These are phyloP conservation scores for Smutsia gigantea DNA, from an alignment of 2,797 vertebrate species.

Conservation along the genomic window DNA sequence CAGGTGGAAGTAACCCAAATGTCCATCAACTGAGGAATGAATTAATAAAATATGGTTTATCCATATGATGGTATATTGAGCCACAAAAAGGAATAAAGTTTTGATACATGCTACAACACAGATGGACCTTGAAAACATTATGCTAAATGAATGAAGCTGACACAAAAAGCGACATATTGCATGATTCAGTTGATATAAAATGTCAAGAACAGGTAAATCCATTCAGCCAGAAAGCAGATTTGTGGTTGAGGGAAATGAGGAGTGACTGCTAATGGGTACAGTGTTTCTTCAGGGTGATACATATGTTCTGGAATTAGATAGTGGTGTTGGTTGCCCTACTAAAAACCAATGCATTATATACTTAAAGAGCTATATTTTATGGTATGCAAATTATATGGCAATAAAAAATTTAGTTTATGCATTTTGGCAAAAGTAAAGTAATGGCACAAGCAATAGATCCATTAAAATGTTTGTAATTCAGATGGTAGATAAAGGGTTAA, in stretches of 20 bases:
- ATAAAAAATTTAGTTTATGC: neutral
- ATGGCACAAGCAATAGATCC: neutral
- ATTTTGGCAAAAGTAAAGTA: neutral
- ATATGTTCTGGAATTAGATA: neutral
- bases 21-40: neutral
- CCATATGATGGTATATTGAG: neutral
- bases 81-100: neutral
- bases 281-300: neutral
- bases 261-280: neutral
- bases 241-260: neutral
- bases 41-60: neutral
- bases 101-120: neutral
- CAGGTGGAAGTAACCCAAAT: neutral
- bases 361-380: neutral
- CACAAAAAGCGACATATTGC: neutral
- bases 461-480: conserved; percentile 33
- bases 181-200: neutral
- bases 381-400: neutral
- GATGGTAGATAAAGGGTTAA: conserved; percentile 45
- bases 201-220: neutral
- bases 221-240: neutral
- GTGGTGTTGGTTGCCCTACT: neutral
- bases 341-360: neutral
- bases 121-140: neutral
- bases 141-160: neutral